These are phyloP conservation scores for Cephus sareptanus DNA, from an alignment of 2,888 invertebrate genomes.

Conservation along the genomic window DNA sequence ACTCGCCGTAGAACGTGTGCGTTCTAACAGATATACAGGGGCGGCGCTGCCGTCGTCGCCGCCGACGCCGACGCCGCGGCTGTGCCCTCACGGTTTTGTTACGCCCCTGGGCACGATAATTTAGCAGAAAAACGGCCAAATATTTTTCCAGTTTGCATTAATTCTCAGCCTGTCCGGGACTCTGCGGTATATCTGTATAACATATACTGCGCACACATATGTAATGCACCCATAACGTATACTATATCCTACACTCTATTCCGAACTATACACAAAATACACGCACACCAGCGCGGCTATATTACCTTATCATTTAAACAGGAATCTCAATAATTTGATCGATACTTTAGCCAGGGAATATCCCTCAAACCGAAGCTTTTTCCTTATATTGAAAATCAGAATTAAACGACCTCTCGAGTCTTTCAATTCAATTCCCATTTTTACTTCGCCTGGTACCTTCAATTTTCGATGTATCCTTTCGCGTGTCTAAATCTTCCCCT, in stretches of 20 bases:
- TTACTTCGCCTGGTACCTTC: neutral
- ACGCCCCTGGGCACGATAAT: slow-evolving; percentile 27
- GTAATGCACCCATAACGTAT: neutral
- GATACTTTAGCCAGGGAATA: neutral
- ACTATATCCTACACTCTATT: neutral
- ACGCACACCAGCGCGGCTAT: neutral
- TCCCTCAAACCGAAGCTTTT: neutral
- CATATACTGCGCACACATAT: neutral
- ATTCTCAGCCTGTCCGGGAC: slow-evolving; percentile 16
- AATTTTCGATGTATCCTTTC: neutral
- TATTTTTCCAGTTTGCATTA: slow-evolving; percentile 47
- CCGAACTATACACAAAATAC: neutral
- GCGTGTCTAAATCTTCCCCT: neutral
- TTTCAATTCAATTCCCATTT: neutral
- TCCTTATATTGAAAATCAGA: neutral
- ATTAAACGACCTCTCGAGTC: neutral
- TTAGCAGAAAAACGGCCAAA: slow-evolving; percentile 45
- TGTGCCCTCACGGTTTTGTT: slow-evolving; percentile 24
- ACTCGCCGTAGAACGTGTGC: neutral
- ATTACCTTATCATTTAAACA: neutral
- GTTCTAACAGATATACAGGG: neutral
- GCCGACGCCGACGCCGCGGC: neutral
- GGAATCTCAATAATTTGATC: neutral
- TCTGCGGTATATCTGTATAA: neutral
- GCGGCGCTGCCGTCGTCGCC: too few species aligned